Evolutionary conservation across 1,140 invertebrate genomes (phyloP).

Genomic region (Drosophila azteca): DNA sequence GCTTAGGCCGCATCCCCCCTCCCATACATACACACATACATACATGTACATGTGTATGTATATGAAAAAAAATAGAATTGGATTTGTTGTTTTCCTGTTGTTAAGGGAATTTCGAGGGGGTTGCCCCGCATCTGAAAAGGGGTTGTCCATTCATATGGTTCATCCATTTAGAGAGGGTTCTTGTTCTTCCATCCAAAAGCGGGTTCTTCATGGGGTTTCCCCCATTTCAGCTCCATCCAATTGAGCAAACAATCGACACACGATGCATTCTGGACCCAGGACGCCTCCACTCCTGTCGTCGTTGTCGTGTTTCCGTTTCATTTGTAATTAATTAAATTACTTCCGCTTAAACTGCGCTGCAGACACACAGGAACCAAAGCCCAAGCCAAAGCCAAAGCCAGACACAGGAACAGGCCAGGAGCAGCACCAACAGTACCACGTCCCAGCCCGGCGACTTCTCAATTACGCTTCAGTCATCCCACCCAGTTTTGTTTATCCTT

Average conservation of each 20-base stretch:
- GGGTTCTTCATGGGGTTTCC: not conserved
- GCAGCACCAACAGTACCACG: slow-evolving; percentile 23
- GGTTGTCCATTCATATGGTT: no score
- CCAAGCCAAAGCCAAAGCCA: not conserved
- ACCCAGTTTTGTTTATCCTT: slow-evolving; percentile 36
- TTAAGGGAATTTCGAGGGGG: no score
- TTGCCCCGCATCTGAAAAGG: no score
- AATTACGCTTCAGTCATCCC: slow-evolving; percentile 55
- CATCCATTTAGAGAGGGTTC: no score
- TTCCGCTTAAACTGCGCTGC: slow-evolving; percentile 78
- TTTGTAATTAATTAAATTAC: slow-evolving; percentile 84
- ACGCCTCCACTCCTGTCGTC: slow-evolving; percentile 32
- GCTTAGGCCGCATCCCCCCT: slow-evolving; percentile 40
- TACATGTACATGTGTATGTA: slow-evolving; percentile 8
- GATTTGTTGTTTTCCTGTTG: slow-evolving; percentile 19
- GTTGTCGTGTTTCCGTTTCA: slow-evolving; percentile 77
- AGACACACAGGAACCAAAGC: slow-evolving; percentile 49
- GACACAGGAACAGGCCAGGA: slow-evolving; percentile 22
- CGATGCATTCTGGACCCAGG: slow-evolving; percentile 30
- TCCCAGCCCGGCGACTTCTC: slow-evolving; percentile 73
- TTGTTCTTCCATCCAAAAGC: no score
- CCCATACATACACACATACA: no score
- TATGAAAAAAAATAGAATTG: slow-evolving; percentile 13
- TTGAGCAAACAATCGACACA: slow-evolving; percentile 41
- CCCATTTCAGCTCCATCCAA: not conserved